Base-by-base conservation (phyloP, 2,888 invertebrate genomes). In the Drosophila cognata region DNA sequence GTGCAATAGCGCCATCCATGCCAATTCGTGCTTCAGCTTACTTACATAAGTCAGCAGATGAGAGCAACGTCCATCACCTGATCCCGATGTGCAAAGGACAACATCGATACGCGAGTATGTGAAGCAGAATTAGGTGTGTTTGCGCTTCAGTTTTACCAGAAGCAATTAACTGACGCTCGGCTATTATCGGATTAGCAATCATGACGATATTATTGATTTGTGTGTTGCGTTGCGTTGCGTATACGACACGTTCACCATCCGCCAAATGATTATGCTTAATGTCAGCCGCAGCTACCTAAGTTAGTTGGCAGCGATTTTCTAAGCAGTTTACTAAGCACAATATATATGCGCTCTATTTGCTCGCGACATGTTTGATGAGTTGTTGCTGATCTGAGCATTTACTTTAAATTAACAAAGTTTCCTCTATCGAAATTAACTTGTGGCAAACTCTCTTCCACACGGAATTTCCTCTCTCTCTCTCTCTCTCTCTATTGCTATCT, bases 31-130 rank as follows among this genome's bases (percentile, higher is more conserved):
- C 74, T 55, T 70, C 76, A 73, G 69, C 73, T 77, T 81, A 77
- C 84, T 77, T 71, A 81, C 79, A 87, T 72, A 77, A 79, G 82
- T 81, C 85, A 82, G 68, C 79, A 57, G 56, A n/a, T 29, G 65
- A 61, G 59, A 69, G 60, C 61, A 64, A 50, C 61, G 76, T 77
- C 73, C 79, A 81, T 83, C 79, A 85, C 85, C 79, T 82, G 85
- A 79, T 76, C 60, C 71, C 72, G 53, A 73, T 79, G 76, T 77
- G 84, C 78, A 71, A 80, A 82, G n/a, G 28, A 38, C 16, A 76
- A 70, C 76, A 80, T 77, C 74, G 74, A 76, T 77, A 74, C 29
- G 29, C 56, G 31, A 43, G 21, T 35, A 29, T 46, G 21, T 46
- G 31, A 25, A 43, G 4, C 35, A 25, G 33, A 28, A 43, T 35